Base-by-base conservation (phyloP, 2,888 invertebrate genomes). In the Coleophora deauratella region DNA sequence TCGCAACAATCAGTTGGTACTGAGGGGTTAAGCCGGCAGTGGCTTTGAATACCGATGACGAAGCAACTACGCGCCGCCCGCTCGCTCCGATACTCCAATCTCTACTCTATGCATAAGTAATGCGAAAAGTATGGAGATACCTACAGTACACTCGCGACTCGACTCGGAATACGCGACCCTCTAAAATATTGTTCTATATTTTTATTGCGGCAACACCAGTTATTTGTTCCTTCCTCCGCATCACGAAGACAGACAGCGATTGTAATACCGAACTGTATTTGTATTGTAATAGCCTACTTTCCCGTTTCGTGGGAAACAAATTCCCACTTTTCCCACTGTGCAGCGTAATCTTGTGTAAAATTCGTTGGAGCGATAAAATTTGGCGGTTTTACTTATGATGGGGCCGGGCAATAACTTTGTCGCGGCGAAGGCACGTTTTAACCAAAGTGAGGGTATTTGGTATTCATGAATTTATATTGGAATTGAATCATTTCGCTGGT, bases 21-120 rank as follows among this genome's bases (percentile, higher is more conserved):
- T 6, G 21, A 3, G 73, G 62, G 72, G 73, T 68, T 72, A 69
- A 73, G 70, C 67, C 75, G 67, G 70, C 62, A 67, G 59, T 64
- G 58, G 71, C 66, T 77, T 72, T 73, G 80, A 80, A 81, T 80
- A 73, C 77, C 77, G 78, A 79, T 81, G 80, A 80, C 75, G 69
- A 54, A 48, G 61, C 78, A 70, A 72, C 76, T 72, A 72, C 74
- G 62, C 66, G 71, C 70, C 79, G 78, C n/a, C n/a, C n/a, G n/a
- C 3, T 21, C 21, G 21, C 21, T 21, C 21, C 21, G 6, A 21
- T 21, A 21, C 74, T 82, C 79, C 84, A 84, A 84, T 84, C 81
- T 81, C 70, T 79, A 80, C 70, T 76, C 84, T 81, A 82, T 82
- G 82, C 81, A 81, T 85, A 82, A 81, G 71, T 84, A 82, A 85